A percentile compares a stretch with the other conserved stretches of the same genome.
Conservation (phyloP, 2,113 vertebrate species). For the Symphodus melops region DNA sequence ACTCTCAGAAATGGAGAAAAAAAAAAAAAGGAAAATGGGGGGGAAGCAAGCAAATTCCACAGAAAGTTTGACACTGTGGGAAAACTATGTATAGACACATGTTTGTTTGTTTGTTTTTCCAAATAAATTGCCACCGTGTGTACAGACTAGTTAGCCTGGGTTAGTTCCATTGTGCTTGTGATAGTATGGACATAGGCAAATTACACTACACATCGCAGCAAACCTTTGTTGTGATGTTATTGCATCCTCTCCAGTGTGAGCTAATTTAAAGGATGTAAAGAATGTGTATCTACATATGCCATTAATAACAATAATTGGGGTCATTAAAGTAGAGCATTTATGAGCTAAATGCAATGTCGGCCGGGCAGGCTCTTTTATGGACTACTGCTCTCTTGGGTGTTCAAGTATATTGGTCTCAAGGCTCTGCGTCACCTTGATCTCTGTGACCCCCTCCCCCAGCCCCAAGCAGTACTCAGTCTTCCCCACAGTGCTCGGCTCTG, state of each 20-base stretch:
- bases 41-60: conserved; percentile 25
- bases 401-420: conserved; percentile 79
- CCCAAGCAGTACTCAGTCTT: conserved; percentile 74
- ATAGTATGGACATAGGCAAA: conserved; percentile 19
- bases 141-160: conserved; percentile 26
- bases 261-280: conserved; percentile 55
- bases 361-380: conserved; percentile 74
- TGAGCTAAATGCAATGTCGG: conserved; percentile 69
- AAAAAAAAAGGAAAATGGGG: conserved; percentile 5
- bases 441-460: conserved; percentile 65
- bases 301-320: conserved; percentile 75
- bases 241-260: conserved; percentile 19
- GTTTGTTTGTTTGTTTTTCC: too few relatives aligned
- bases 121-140: conserved; percentile 33
- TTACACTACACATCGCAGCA: conserved; percentile 21
- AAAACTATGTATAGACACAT: conserved; percentile 30
- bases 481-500: conserved; percentile 60
- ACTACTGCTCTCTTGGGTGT: conserved; percentile 77
- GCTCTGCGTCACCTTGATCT: conserved; percentile 83
- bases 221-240: conserved; percentile 43
- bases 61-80: conserved; percentile 42
- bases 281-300: conserved; percentile 60
- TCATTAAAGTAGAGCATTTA: conserved; percentile 74
- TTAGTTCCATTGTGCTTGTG: conserved; percentile 36
- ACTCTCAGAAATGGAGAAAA: conserved; percentile 30